Base-by-base conservation (phyloP, 2,797 vertebrate species). In the Myoxocephalus aenaeus region DNA sequence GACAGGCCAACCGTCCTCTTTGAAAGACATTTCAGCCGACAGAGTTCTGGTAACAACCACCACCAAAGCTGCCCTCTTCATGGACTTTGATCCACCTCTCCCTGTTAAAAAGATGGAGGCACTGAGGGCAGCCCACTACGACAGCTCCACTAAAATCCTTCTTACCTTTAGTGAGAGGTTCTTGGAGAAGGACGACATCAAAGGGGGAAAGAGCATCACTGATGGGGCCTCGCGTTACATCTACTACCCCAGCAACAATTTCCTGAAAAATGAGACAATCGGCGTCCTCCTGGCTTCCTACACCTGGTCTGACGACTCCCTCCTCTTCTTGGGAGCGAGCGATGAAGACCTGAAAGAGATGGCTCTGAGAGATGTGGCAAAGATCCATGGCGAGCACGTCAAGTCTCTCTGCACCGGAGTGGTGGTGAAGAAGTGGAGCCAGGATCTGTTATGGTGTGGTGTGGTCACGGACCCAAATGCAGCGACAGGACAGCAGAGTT, bases 51-150 rank as follows among this genome's bases (percentile, higher is more conserved):
- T 96, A 44, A 95, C 95, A 0, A 84, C 86, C n/a, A 96, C 94
- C 2, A 93, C 95, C 68, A 95, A 94, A 34, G 94, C 95, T 0
- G 83, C 93, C 2, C 92, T 93, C 20, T 92, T 93, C 53, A 86
- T 96, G 0, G 54, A 87, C 18, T 96, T 96, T 63, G 27, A 79
- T 1, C 95, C 95, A 0, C 82, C 92, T 18, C 90, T 96, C 7
- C 75, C 94, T 4, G 14, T 7, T 2, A 5, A 0, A 12, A 93
- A 94, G 75, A 90, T 81, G 86, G 70, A 81, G 0, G 85, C 77
- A 0, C 62, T 90, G 74, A 74, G 80, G 8, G 29, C 2, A 0
- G 80, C 83, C 32, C 90, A 92, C 46, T 92, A 89, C 0, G 84
- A 75, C 1, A 89, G 88, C 65, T 72, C 85, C 38, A 92, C 90